Evolutionary conservation across 2,888 invertebrate species (phyloP).

Genomic region (Lasioglossum vierecki): DNA sequence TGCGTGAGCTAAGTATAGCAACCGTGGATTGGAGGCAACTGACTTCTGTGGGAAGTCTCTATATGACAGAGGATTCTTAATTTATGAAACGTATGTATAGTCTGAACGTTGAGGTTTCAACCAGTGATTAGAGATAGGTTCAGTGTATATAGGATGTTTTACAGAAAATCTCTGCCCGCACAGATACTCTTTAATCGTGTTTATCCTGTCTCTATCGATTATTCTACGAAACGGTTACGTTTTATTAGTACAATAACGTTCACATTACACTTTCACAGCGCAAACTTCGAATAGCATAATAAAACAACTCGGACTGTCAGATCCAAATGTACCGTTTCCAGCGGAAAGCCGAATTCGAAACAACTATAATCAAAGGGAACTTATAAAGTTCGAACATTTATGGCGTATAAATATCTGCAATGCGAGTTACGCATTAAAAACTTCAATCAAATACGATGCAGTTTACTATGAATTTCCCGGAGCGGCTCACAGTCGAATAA

Average conservation of each 20-base stretch:
- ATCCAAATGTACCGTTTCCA: background rate
- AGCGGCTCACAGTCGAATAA: background rate
- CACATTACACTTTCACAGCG: background rate
- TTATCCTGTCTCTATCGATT: background rate
- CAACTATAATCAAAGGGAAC: background rate
- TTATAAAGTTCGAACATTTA: background rate
- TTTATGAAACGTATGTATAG: background rate
- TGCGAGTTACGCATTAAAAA: background rate
- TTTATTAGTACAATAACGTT: background rate
- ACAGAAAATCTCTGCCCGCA: background rate
- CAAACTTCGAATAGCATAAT: background rate
- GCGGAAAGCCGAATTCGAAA: background rate
- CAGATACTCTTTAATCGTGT: background rate
- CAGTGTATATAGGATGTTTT: background rate
- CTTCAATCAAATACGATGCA: background rate
- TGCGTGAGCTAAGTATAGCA: conserved; percentile 4
- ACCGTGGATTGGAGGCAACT: background rate
- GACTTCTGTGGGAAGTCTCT: background rate
- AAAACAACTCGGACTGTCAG: background rate
- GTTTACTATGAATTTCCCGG: background rate
- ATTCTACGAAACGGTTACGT: background rate
- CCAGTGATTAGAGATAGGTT: background rate
- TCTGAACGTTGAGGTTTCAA: background rate
- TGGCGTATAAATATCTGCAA: background rate
- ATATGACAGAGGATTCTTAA: background rate